Evolutionary conservation across 2,888 invertebrate species (phyloP), one percentile per base, ranked within the genome.

Genomic region (Auanema freiburgensis): DNA sequence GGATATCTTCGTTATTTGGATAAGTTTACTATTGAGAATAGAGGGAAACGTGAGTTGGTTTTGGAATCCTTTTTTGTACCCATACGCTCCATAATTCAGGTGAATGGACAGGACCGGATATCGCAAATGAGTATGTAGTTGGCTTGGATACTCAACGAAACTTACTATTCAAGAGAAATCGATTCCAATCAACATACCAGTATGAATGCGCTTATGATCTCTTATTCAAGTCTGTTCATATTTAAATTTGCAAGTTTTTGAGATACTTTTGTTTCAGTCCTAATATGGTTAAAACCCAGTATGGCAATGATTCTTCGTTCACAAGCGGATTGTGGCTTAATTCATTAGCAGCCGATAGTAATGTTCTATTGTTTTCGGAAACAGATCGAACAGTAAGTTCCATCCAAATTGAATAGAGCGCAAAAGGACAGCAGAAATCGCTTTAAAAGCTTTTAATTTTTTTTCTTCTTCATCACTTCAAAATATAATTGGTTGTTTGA

Each of bases 171-270:
- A 49, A 64, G 25, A 59, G 67, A 25, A 61, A 66, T 46, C 58
- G 70, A 54, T 69, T 69, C 51, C 66, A 64, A 16, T 57, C 53
- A 41, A n/a, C 56, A 1, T 65, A 71, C n/a, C 58, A 57, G 42
- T 63, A 66, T 42, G 68, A 71, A 44, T 79, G 79, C 50, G 69
- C 72, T 5, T 76, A 69, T 53, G 78, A 79, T 44, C 55, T 74
- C 51, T 53, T 79, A 25, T 79, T 79, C 62, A 70, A 71, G 77
- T 75, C 16, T 14, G 58, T 54, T 53, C 16, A 18, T 42, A n/a
- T 52, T 5, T 18, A 6, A n/a, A 24, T 12, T 23, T 57, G 2
- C 25, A 2, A 55, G 8, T 6, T 6, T 55, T 55, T 33, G 25
- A 6, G n/a, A 6, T 10, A 5, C 25, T 11, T 23, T 10, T 53